A percentile compares a stretch with the other conserved stretches of the same genome.
phyloP scores from a whole-genome alignment of 2,113 vertebrate genomes.

The Natator depressus region DNA sequence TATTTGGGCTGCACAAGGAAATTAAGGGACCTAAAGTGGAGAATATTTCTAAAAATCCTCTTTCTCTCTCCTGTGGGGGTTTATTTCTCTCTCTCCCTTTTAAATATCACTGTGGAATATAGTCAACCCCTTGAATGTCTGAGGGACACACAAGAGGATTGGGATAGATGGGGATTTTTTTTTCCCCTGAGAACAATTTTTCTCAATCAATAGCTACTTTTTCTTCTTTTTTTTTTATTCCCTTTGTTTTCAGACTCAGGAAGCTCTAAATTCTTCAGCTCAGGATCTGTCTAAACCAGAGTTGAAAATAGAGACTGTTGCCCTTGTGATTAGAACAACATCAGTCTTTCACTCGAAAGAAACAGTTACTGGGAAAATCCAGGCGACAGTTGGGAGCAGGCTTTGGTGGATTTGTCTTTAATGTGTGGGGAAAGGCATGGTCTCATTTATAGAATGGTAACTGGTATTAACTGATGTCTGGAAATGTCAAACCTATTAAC shows the following conservation, averaged over 20 bases:
- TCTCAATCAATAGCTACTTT: not conserved
- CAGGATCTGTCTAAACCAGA: not conserved
- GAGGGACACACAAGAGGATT: not conserved
- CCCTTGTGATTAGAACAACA: constrained; percentile 15
- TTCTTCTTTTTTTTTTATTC: constrained; percentile 33
- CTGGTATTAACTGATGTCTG: constrained; percentile 59
- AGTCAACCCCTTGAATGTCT: constrained; percentile 33
- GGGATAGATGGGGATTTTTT: not conserved
- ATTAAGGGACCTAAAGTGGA: constrained; percentile 19
- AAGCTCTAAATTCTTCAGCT: constrained; percentile 25
- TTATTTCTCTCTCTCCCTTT: constrained; percentile 25
- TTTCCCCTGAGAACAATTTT: not conserved
- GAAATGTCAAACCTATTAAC: constrained; percentile 64
- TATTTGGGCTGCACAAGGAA: constrained; percentile 14
- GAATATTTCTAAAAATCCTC: not conserved
- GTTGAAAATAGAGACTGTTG: not conserved
- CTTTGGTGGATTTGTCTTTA: constrained; percentile 18
- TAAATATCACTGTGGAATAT: constrained; percentile 49
- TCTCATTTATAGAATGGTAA: not conserved
- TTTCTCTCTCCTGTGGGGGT: not conserved
- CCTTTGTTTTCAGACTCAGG: not conserved
- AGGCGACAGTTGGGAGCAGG: constrained; percentile 47
- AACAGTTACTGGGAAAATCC: constrained; percentile 49
- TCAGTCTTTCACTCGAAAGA: constrained; percentile 46
- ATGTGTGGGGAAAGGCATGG: constrained; percentile 7